Evolutionary conservation across 2,888 invertebrate genomes (phyloP), one percentile per base, ranked within the genome.

Genomic region (Apotomis turbidana): DNA sequence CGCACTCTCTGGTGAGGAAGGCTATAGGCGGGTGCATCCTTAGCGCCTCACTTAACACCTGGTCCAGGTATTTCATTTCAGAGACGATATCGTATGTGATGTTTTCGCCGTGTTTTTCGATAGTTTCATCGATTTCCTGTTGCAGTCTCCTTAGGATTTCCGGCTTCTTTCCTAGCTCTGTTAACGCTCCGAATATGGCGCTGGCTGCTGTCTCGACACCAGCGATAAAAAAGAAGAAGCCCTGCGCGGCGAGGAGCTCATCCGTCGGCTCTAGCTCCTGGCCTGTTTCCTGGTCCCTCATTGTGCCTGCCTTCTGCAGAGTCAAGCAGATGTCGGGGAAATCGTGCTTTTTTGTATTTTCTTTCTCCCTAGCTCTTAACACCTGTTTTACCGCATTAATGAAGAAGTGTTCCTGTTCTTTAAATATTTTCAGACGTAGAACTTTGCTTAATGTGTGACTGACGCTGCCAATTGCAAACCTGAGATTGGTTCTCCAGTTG

Each of bases 171-270:
- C 90, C 90, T 0, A 93, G 77, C 77, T 88, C 85, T 41, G 86
- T 79, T 1, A 89, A 74, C 0, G 83, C 78, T 13, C 79, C 81
- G 69, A 84, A 85, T 71, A 91, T 82, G 1, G 83, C 79, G 4
- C 84, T 80, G 0, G 91, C 88, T 2, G 86, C 83, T 0, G 91
- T 88, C 57, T 91, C 91, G 2, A 88, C 87, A 0, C 92, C 93
- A 44, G 90, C 92, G 52, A 81, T 77, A 66, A 87, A 89, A 75
- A 90, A 90, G 75, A 91, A 86, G 68, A 91, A 88, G 0, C 85
- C 87, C 76, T 91, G 89, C 5, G 89, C 87, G 4, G 87, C 85
- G 36, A 90, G 69, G 5, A 87, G 46, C 64, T 86, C 89, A 66
- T 88, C 89, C 0, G 89, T 87, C 0, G 91, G 86, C 51, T 86